Conservation (phyloP, 2,113 vertebrate species). For the Rhadina sibilatrix region DNA sequence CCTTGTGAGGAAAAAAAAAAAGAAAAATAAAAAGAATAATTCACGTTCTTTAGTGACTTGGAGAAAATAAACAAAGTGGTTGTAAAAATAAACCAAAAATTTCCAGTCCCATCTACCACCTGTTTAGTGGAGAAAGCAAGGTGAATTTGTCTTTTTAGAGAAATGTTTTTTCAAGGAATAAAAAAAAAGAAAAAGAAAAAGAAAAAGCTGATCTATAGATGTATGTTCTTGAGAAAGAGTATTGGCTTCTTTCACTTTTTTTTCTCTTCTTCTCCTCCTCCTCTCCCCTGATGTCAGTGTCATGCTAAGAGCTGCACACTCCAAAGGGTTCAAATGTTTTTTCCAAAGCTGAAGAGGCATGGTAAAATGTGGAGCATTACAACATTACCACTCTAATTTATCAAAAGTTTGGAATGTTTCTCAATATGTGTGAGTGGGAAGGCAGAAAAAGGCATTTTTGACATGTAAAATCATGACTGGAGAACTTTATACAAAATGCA, state of each 20-base stretch:
- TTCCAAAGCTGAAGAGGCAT: not conserved
- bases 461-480: not conserved
- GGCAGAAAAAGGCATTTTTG: slow-evolving; percentile 2
- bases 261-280: too few relatives aligned
- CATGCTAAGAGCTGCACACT: not conserved
- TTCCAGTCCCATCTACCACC: slow-evolving; percentile 13
- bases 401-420: slow-evolving; percentile 23
- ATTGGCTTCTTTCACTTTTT: not conserved
- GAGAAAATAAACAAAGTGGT: slow-evolving; percentile 51
- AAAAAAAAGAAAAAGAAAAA: not conserved
- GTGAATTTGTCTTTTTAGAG: not conserved
- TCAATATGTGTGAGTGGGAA: not conserved
- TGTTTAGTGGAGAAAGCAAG: not conserved
- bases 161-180: not conserved
- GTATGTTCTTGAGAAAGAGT: not conserved
- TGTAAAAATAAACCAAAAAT: slow-evolving; percentile 58
- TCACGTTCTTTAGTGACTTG: slow-evolving; percentile 13
- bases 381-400: slow-evolving; percentile 1
- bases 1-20: not conserved
- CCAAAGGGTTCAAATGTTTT: not conserved
- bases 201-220: not conserved
- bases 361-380: not conserved
- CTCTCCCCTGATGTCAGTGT: not conserved
- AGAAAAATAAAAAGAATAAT: not conserved
- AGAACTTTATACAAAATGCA: not conserved